phyloP scores from a whole-genome alignment of 2,113 vertebrate species.

The Myiopsitta monachus region DNA sequence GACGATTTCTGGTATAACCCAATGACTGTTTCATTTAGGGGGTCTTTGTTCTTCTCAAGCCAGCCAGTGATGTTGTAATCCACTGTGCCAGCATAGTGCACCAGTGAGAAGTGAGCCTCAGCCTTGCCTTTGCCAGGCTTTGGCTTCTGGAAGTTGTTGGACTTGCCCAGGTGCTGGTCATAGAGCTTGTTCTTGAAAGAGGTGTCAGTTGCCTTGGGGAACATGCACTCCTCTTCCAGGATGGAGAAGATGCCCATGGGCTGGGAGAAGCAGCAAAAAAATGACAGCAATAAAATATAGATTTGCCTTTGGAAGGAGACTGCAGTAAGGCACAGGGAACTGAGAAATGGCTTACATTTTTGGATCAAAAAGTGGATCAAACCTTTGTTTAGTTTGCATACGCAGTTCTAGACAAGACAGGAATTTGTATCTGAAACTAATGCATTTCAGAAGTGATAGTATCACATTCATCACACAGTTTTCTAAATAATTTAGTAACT shows the following conservation, averaged over 20 bases:
- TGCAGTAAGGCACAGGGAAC: neutral
- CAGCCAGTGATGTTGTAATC: conserved; percentile 26
- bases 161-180: conserved; percentile 77
- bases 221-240: conserved; percentile 86
- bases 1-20: conserved; percentile 82
- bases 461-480: neutral
- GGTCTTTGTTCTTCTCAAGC: conserved; percentile 84
- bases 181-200: conserved; percentile 88
- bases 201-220: conserved; percentile 85
- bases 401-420: neutral
- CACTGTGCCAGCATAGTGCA: neutral
- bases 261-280: conserved; percentile 29
- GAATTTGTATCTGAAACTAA: neutral
- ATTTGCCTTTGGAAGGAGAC: neutral
- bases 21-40: conserved; percentile 84
- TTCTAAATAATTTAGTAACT: neutral
- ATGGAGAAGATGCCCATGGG: conserved; percentile 86
- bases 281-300: neutral
- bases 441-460: neutral
- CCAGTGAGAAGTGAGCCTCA: conserved; percentile 81
- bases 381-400: neutral
- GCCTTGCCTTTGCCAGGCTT: conserved; percentile 79
- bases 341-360: neutral
- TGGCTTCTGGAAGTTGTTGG: conserved; percentile 85
- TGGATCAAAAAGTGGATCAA: neutral